Evolutionary conservation across 2,888 invertebrate genomes (phyloP).

Genomic region (Rhogogaster chlorosoma): DNA sequence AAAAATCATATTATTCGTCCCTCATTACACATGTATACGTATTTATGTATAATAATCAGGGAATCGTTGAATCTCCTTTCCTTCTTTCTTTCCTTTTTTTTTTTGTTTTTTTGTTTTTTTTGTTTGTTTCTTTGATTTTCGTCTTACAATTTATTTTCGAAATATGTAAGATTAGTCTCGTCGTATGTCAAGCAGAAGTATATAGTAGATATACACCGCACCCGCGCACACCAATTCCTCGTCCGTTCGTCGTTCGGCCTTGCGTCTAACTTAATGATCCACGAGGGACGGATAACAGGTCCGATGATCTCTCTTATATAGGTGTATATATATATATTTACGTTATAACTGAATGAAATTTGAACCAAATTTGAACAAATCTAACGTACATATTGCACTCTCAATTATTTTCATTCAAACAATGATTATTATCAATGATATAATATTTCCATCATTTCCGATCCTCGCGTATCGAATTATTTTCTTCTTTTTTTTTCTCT

Average conservation of each 20-base stretch:
- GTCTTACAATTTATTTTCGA: not conserved
- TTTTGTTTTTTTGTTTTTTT: not conserved
- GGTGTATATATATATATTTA: not conserved
- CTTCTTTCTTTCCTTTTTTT: not conserved
- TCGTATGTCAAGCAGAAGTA: not conserved
- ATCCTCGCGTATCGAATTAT: no score
- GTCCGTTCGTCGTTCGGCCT: not conserved
- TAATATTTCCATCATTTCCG: no score
- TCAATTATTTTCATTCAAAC: not conserved
- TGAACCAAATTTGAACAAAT: no score
- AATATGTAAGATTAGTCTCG: not conserved
- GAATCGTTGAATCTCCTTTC: no score
- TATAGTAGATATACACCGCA: not conserved
- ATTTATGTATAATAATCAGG: no score
- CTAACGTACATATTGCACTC: no score
- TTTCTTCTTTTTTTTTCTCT: no score
- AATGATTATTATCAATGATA: not conserved
- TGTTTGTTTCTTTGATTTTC: not conserved
- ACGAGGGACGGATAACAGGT: slow-evolving; percentile 18
- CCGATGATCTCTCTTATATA: slow-evolving; percentile 10
- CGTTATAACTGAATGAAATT: not conserved
- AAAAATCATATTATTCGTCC: not conserved
- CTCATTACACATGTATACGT: no score
- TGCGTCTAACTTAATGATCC: slow-evolving; percentile 11
- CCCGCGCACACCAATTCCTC: not conserved